Base-by-base conservation (phyloP, 2,888 invertebrate genomes). In the Netelia fuscicornis region DNA sequence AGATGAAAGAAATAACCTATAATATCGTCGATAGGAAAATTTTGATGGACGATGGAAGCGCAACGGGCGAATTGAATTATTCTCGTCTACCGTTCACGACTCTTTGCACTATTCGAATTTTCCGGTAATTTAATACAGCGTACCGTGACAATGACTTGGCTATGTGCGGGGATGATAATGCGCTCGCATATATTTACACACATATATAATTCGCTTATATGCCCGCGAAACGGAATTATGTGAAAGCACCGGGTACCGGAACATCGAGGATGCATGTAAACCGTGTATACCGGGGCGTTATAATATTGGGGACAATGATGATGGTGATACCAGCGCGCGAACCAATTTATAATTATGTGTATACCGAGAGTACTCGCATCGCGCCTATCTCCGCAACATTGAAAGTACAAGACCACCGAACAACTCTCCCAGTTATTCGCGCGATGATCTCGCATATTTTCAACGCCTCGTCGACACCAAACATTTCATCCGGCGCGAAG, bases 301-400 rank as follows among this genome's bases (percentile, higher is more conserved):
- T 56, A 65, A 65, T 65, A 65, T 56, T 23, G 37, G 20, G 65
- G 65, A 60, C 68, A 70, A 65, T 65, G 44, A 79, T 65, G 56
- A 44, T 48, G n/a, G 37, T 37, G 10, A 67, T 65, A 65, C 65
- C 30, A 79, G 54, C 30, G 48, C 52, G 25, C 17, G 54, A 25
- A 65, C 52, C 56, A 80, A 64, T 79, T 79, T 79, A 79, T 79
- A 79, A 71, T 79, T 79, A 64, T 54, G 78, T 64, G 70, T 37
- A 37, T 25, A 71, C 48, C 71, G 25, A 62, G 37, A 37, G 60
- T 13, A 37, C 25, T 48, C 44, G 30, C 20, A 8, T 25, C 25
- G 60, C 60, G 11, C 25, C 13, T 60, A 23, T 60, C 9, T 60
- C 11, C 60, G 25, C 25, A 60, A 25, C 23, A 10, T 9, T 17